A percentile compares a stretch with the other conserved stretches of the same genome.
phyloP scores from a whole-genome alignment of 2,113 vertebrate species.

The Phoxinus phoxinus region DNA sequence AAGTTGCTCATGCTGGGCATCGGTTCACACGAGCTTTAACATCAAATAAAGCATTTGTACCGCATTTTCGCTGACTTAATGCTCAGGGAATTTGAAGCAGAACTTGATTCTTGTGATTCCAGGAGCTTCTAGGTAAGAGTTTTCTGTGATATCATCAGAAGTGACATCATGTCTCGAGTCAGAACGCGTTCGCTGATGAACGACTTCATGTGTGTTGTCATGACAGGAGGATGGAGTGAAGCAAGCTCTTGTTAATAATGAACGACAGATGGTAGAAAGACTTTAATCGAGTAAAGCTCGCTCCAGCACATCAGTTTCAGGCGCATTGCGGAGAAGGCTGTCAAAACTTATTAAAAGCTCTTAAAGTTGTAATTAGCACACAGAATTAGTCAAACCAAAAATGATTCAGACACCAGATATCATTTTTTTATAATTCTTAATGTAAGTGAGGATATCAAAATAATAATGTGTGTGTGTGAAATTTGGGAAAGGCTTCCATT shows the following conservation, averaged over 20 bases:
- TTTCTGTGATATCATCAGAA: constrained; percentile 16
- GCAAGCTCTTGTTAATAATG: background rate
- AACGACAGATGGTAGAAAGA: background rate
- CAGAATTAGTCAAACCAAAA: too few species aligned
- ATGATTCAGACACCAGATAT: too few species aligned
- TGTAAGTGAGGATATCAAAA: background rate
- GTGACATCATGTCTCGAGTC: constrained; percentile 44
- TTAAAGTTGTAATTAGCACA: constrained; percentile 29
- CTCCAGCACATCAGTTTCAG: constrained; percentile 5
- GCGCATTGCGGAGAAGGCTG: background rate
- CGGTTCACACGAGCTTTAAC: constrained; percentile 47
- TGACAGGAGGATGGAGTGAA: background rate
- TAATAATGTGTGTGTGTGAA: constrained; percentile 45
- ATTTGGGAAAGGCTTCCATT: constrained; percentile 51
- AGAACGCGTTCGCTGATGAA: background rate
- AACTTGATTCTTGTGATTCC: background rate
- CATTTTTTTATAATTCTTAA: too few species aligned
- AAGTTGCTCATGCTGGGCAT: constrained; percentile 41
- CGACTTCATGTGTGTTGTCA: constrained; percentile 19
- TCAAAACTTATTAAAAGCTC: constrained; percentile 37
- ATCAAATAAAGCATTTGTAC: constrained; percentile 50
- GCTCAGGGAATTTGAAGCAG: constrained; percentile 43
- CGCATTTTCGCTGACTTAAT: constrained; percentile 32
- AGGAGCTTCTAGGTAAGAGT: constrained; percentile 25
- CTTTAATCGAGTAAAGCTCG: background rate